Conservation (phyloP, 2,113 vertebrate species). For the Calonectris borealis region DNA sequence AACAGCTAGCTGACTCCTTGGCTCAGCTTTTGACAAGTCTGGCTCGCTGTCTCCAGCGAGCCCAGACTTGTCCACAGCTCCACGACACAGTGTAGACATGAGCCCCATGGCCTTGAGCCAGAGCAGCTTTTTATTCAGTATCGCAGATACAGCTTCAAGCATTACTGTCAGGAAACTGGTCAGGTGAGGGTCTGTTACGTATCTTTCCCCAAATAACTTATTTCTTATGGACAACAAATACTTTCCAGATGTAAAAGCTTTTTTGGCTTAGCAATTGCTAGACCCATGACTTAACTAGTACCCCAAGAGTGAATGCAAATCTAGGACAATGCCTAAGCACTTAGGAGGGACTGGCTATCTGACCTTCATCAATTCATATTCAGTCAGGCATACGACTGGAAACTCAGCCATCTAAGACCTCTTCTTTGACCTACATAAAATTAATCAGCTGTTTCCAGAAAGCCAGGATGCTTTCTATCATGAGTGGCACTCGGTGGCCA, state of each 20-base stretch:
- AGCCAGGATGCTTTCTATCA: neutral
- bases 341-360: neutral
- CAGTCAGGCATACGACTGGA: neutral
- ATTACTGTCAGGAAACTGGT: neutral
- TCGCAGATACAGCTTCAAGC: neutral
- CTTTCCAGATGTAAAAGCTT: neutral
- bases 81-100: accelerated
- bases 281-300: neutral
- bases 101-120: neutral
- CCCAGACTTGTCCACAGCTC: neutral
- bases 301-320: neutral
- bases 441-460: neutral
- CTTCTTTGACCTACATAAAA: neutral
- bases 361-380: neutral
- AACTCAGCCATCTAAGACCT: neutral
- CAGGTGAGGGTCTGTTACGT: neutral
- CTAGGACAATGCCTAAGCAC: neutral
- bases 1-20: neutral
- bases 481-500: neutral
- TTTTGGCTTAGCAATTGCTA: neutral
- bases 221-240: neutral
- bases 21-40: neutral
- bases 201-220: neutral
- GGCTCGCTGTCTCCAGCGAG: neutral
- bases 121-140: neutral